Base-by-base conservation (phyloP, 2,797 vertebrate species). In the Bucorvus abyssinicus region DNA sequence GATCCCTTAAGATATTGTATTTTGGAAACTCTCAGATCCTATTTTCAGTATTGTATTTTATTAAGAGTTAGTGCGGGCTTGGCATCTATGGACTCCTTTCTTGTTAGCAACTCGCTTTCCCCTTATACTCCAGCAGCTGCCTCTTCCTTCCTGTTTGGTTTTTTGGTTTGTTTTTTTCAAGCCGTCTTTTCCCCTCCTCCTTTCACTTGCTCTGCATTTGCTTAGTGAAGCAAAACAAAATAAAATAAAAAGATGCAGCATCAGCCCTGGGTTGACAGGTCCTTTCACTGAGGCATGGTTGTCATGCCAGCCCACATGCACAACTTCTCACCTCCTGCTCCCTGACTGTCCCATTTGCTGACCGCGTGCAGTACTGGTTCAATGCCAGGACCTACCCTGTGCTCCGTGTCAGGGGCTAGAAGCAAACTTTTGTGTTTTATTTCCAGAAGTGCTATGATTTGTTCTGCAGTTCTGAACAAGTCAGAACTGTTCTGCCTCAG, bases 171-270 rank as follows among this genome's bases (percentile, higher is more conserved):
- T 96, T 94, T 89, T 90, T 96, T 97, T 89, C 93, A 97, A 96
- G 84, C 91, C 76, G 93, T 56, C n/a, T 91, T 97, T 97, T 81
- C 36, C 55, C 30, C 50, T 69, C 67, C 57, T 94, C 90, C 83
- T 95, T 42, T 93, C 86, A 70, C 93, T 96, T 1, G 98, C 98
- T 98, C 97, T 97, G 98, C 98, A 81, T 96, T 97, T n/a, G 98
- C 98, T 98, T 97, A 95, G 94, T 98, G 98, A 98, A 96, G 98
- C 98, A 98, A 98, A 98, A 98, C 75, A 97, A 98, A 98, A 98
- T 87, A 97, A 98, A 97, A 97, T 97, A 97, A 97, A 98, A 98
- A 98, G 95, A 98, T 98, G 79, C 98, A 98, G 98, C 98, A 98
- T 98, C 98, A 98, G 65, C 78, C 94, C 77, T 80, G 77, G 96